Conservation (phyloP, 1,140 invertebrate species). For the Drosophila biarmipes region DNA sequence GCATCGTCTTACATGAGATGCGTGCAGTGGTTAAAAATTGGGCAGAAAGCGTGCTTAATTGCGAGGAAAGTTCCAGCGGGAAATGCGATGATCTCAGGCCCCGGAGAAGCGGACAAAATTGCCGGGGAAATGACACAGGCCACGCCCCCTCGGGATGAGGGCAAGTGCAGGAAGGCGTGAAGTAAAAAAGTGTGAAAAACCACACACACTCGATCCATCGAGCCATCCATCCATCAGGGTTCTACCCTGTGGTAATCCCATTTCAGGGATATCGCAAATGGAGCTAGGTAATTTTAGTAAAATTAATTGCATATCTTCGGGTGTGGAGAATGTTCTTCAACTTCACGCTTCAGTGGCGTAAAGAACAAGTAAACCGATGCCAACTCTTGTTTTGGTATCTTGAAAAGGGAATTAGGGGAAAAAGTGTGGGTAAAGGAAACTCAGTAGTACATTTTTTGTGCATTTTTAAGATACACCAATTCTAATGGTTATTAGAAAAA, state of each 20-base stretch:
- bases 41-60: constrained; percentile 81
- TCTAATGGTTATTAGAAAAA: not conserved
- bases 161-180: constrained; percentile 70
- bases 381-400: constrained; percentile 17
- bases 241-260: constrained; percentile 43
- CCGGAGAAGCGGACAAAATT: constrained; percentile 74
- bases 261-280: constrained; percentile 42
- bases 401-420: not conserved
- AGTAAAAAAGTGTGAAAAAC: constrained; percentile 78
- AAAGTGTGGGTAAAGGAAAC: not conserved
- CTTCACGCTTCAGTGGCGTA: constrained; percentile 51
- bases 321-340: constrained; percentile 3
- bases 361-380: constrained; percentile 43
- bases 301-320: constrained; percentile 69
- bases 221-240: constrained; percentile 26
- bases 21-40: constrained; percentile 69
- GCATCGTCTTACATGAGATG: constrained; percentile 76
- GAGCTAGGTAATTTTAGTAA: constrained; percentile 76
- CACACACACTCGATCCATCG: constrained; percentile 63
- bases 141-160: constrained; percentile 40
- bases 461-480: not conserved
- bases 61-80: constrained; percentile 62
- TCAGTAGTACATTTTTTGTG: not conserved
- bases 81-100: constrained; percentile 52
- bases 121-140: constrained; percentile 63